Evolutionary conservation across 1,140 invertebrate genomes (phyloP).

Genomic region (Dreissena rostriformis): DNA sequence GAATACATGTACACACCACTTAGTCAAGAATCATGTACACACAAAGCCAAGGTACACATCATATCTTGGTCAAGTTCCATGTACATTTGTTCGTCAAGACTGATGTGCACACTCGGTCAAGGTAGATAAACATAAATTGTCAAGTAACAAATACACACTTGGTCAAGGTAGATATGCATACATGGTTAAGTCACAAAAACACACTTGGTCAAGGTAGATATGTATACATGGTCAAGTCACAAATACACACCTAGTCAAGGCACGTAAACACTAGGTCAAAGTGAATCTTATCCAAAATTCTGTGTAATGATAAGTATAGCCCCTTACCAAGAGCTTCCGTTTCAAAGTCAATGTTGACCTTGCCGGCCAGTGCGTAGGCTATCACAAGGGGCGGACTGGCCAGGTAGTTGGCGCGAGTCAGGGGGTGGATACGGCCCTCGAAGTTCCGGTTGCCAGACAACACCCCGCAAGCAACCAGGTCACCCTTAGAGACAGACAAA

Average conservation of each 20-base stretch:
- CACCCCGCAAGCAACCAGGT: slow-evolving; percentile 96
- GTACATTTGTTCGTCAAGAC: no score
- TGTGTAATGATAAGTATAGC: no score
- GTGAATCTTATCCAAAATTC: no score
- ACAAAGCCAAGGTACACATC: no score
- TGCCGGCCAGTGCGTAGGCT: slow-evolving; percentile 97
- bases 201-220: background rate
- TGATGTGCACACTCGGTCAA: no score
- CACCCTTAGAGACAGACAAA: slow-evolving; percentile 78
- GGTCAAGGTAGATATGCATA: no score
- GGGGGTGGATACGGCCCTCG: slow-evolving; percentile 98
- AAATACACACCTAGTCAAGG: background rate
- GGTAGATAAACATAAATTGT: no score
- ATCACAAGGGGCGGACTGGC: slow-evolving; percentile 97
- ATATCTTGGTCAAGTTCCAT: no score
- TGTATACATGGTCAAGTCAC: background rate
- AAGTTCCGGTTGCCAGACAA: slow-evolving; percentile 98
- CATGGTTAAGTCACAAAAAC: background rate
- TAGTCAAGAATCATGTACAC: no score
- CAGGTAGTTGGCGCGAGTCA: slow-evolving; percentile 97
- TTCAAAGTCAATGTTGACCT: slow-evolving; percentile 97
- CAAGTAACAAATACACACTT: no score
- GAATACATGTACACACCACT: no score
- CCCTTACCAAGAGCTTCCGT: slow-evolving; percentile 90
- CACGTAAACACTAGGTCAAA: no score